These are phyloP conservation scores for Parthenolecanium corni DNA, from an alignment of 2,888 invertebrate species.

Conservation along the genomic window DNA sequence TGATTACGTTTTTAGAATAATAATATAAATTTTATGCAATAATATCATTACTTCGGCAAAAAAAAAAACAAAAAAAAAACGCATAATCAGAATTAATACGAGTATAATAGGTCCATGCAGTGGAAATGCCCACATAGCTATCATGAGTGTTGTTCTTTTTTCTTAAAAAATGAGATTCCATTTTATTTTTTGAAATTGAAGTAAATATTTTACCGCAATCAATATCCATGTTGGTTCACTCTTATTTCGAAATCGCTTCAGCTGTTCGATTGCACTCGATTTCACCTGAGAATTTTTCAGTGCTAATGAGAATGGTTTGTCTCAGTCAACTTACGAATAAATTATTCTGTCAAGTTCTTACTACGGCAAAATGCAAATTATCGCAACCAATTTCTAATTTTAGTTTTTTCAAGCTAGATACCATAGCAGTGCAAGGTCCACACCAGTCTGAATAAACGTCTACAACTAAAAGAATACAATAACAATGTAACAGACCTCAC, in stretches of 20 bases:
- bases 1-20: too few relatives aligned
- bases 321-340: not conserved
- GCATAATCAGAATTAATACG: too few relatives aligned
- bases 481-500: too few relatives aligned
- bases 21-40: too few relatives aligned
- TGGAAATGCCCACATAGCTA: too few relatives aligned
- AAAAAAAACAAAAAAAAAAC: not conserved
- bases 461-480: slow-evolving; percentile 47
- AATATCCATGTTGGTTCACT: slow-evolving; percentile 89
- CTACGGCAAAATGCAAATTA: slow-evolving; percentile 62
- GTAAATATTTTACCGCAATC: slow-evolving; percentile 55
- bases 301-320: too few relatives aligned
- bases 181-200: too few relatives aligned
- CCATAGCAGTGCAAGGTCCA: slow-evolving; percentile 77
- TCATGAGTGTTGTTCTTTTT: too few relatives aligned
- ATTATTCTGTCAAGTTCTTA: slow-evolving; percentile 38
- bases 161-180: slow-evolving; percentile 3
- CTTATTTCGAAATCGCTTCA: slow-evolving; percentile 64
- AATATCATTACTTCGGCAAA: too few relatives aligned
- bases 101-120: too few relatives aligned
- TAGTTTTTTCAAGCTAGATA: slow-evolving; percentile 68
- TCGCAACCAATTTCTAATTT: slow-evolving; percentile 82
- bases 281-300: slow-evolving; percentile 48
- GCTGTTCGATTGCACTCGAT: slow-evolving; percentile 58
- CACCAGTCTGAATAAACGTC: slow-evolving; percentile 88